Conservation (phyloP, 2,113 vertebrate species). For the Genyomyrus donnyi region DNA sequence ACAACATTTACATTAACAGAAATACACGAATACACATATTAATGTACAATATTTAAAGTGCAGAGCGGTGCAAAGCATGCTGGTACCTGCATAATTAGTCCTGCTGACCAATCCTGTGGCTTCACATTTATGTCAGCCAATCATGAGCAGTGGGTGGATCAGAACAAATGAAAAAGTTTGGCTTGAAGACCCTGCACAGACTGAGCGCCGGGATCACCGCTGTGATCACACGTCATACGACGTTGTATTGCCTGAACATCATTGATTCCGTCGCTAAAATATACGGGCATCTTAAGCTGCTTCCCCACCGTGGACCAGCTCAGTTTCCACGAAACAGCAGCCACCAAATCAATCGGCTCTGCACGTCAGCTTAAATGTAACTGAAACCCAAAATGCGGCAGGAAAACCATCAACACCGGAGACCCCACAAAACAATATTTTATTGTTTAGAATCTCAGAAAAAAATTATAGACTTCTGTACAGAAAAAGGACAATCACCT, state of each 20-base stretch:
- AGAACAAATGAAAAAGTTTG: background rate
- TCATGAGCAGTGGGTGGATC: background rate
- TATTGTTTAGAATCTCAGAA: background rate
- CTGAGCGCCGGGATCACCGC: no score
- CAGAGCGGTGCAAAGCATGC: background rate
- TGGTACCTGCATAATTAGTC: background rate
- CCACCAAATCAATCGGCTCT: background rate
- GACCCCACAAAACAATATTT: background rate
- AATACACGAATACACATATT: background rate
- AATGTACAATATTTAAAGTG: background rate
- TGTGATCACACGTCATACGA: background rate
- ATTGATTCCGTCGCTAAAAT: background rate
- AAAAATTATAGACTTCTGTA: background rate
- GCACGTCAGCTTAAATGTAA: background rate
- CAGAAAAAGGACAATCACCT: background rate
- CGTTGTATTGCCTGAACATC: background rate
- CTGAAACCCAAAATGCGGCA: background rate
- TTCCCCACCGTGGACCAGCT: background rate
- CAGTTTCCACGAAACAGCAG: background rate
- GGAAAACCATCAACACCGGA: background rate
- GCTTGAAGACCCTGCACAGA: background rate
- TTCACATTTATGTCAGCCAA: background rate
- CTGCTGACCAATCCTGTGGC: background rate
- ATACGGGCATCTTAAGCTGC: background rate
- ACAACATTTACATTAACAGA: background rate